Percentiles rank a stretch among this genome's conserved stretches.
Conservation (phyloP, 1,140 invertebrate genomes). For the Brachionus sp. region DNA sequence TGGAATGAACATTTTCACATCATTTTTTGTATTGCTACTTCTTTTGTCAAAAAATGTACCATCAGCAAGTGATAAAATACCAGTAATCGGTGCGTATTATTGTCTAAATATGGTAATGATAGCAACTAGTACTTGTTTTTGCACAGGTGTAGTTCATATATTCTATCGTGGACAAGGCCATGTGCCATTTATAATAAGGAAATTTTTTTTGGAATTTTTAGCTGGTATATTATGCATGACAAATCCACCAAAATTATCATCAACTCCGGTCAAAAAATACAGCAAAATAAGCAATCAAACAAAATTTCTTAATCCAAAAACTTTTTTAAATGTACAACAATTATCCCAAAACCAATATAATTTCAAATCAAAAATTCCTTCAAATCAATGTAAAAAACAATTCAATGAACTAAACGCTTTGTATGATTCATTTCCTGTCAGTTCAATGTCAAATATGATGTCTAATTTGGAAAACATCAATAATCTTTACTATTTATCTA, state of each 20-base stretch:
- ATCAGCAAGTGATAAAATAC: constrained; percentile 56
- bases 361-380: too few species aligned
- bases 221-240: constrained; percentile 43
- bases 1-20: constrained; percentile 60
- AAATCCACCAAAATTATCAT: not conserved
- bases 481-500: too few species aligned
- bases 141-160: constrained; percentile 58
- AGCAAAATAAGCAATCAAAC: not conserved
- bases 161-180: constrained; percentile 53
- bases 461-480: too few species aligned
- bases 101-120: constrained; percentile 61
- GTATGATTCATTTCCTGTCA: too few species aligned
- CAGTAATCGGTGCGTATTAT: constrained; percentile 60
- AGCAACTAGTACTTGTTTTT: constrained; percentile 59
- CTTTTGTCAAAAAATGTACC: constrained; percentile 58
- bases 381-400: too few species aligned
- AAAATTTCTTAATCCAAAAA: constrained; percentile 21
- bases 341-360: too few species aligned
- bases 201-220: constrained; percentile 40
- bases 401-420: too few species aligned
- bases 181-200: not conserved
- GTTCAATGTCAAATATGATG: too few species aligned
- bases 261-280: not conserved
- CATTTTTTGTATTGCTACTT: constrained; percentile 58
- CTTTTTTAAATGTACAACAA: not conserved